Evolutionary conservation across 1,140 invertebrate genomes (phyloP), one percentile per base, ranked within the genome.

Genomic region (Gryon sp.): DNA sequence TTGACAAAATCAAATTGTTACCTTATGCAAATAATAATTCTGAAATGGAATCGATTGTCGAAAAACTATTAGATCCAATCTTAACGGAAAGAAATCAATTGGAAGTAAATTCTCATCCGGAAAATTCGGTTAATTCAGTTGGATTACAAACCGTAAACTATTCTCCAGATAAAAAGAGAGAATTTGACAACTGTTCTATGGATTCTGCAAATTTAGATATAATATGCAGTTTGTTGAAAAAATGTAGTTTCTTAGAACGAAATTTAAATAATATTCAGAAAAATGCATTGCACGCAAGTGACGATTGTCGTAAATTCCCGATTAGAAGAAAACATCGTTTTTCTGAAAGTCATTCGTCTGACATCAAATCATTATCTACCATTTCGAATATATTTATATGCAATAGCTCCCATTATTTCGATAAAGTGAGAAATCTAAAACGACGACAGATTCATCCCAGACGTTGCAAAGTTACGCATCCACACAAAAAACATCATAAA

Each of bases 31-130:
- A 60, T 12, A 18, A 36, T 12, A 43, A 59, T 45, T 9, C 40
- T 9, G 1, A 46, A 34, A 12, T 73, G 5, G 12, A 24, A 5
- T 60, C 46, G 1, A 18, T 48, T 4, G 41, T 73, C 11, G 46
- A 72, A 14, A n/a, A 53, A 34, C 16, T 62, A 2, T 36, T 63
- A 8, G n/a, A 22, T 40, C 55, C 57, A 12, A 72, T 72, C 26
- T 24, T 55, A 8, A 26, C 26, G 11, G 57, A 55, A 24, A 72
- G 57, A 46, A 70, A 43, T 43, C 19, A 48, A 4, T 1, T 9
- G 7, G 11, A 20, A 7, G 4, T 20, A 1, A 26, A 50, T 15
- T 14, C 15, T 11, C 0, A 4, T 9, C 1, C 36, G 1, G 5
- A 19, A 9, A 19, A 38, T 34, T 22, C 16, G 16, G 19, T 46